phyloP scores from a whole-genome alignment of 2,797 vertebrate species.

The Petrocephalus schoutedeni region DNA sequence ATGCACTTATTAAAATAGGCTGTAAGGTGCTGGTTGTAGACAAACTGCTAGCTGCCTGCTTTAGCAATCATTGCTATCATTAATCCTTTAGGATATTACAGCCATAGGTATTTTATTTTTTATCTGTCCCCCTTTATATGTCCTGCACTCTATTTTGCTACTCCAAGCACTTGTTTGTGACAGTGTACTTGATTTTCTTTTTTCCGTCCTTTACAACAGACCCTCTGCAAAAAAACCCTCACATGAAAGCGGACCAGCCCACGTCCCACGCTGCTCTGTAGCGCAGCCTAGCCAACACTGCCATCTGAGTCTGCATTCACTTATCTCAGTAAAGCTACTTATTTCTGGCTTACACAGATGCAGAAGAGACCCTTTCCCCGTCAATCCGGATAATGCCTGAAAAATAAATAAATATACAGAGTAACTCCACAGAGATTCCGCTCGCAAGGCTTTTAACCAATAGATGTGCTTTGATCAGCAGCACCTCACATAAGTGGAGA shows the following conservation, averaged over 20 bases:
- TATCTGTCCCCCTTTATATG: background rate
- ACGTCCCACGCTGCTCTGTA: background rate
- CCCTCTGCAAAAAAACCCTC: background rate
- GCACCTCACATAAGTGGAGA: background rate
- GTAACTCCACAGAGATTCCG: background rate
- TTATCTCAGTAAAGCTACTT: slow-evolving; percentile 4
- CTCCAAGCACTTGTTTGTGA: background rate
- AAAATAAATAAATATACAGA: background rate
- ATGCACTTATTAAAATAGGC: background rate
- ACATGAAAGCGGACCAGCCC: background rate
- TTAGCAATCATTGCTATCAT: background rate
- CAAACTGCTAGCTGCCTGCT: background rate
- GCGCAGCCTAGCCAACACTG: background rate
- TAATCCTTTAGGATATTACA: background rate
- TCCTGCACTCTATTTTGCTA: background rate
- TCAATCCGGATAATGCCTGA: slow-evolving; percentile 7
- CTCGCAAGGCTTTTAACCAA: background rate
- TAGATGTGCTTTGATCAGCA: background rate
- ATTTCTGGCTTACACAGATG: slow-evolving; percentile 14
- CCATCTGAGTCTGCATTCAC: background rate
- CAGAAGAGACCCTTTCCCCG: background rate
- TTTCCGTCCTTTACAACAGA: background rate
- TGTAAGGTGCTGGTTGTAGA: background rate
- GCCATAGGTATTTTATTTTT: background rate
- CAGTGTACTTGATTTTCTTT: background rate